Percentiles rank a stretch among this genome's conserved stretches.
Conservation (phyloP, 2,113 vertebrate genomes). For the Halichoerus grypus region DNA sequence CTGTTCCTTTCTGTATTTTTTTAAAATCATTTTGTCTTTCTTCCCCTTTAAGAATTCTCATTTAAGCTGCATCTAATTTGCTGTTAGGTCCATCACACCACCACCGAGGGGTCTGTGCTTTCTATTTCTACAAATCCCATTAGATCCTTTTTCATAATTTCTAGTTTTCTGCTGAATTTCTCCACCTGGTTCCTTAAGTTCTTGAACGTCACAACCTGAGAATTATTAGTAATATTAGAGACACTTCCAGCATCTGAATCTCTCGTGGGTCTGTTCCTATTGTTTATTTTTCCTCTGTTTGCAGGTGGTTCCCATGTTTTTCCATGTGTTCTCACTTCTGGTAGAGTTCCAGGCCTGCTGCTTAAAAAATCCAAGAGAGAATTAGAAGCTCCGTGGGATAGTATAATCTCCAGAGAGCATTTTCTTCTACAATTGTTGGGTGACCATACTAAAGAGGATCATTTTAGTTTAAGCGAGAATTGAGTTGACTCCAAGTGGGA, state of each 20-base stretch:
- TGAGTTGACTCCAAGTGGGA: neutral
- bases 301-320: too few species aligned
- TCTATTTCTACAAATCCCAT: neutral
- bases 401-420: neutral
- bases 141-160: neutral
- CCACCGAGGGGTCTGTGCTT: neutral
- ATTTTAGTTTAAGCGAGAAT: rapidly evolving
- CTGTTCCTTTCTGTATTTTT: neutral
- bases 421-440: neutral
- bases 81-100: neutral
- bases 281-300: neutral
- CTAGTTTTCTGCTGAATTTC: neutral
- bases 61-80: neutral
- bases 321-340: rapidly evolving
- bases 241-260: rapidly evolving
- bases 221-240: neutral
- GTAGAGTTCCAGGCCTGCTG: too few species aligned
- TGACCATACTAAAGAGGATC: rapidly evolving
- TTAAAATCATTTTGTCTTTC: neutral
- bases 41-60: neutral
- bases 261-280: rapidly evolving
- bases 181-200: neutral
- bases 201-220: neutral
- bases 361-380: neutral
- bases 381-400: neutral